Evolutionary conservation across 2,113 vertebrate species (phyloP), one percentile per base, ranked within the genome.

Genomic region (Ginglymostoma cirratum): DNA sequence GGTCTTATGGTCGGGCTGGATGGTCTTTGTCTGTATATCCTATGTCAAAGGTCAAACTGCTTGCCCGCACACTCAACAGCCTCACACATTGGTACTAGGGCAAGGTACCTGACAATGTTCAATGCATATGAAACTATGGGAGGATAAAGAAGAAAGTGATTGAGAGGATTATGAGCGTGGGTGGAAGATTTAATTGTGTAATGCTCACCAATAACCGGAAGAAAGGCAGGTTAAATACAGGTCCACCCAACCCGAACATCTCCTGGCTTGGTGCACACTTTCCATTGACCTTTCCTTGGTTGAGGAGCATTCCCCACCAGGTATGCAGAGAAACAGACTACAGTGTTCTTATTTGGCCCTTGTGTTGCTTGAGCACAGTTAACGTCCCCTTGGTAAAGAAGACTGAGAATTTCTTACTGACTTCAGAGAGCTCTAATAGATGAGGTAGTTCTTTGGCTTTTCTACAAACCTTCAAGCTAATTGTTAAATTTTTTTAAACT

Each of bases 381-480:
- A 61, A 89, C n/a, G 67, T 23, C 24, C 67, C 45, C 93, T 5
- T 70, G 61, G 70, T 72, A 27, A 52, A 14, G 94, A 45, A 45
- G 69, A 52, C 70, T 15, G 42, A 66, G 4, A 90, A 65, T 30
- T 34, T 27, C 30, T 55, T 34, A 65, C 87, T 61, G 17, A 61
- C 52, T 65, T 90, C 66, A 45, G 42, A 45, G 38, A 8, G 67
- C 23, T 66, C 42, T 52, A 48, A 27, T 72, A 95, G 67, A 72
- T 45, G 67, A 72, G 94, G 67, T 72, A 72, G 42, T 70, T 72
- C 42, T 67, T 66, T 10, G 21, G 17, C 34, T 66, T 92, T 92
- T 38, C 89, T 92, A 72, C 94, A 95, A 72, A 70, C 48, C 94
- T 95, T 42, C 48, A 34, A 34, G 42, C 42, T 72, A 45, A 95